Evolutionary conservation across 1,140 invertebrate species (phyloP).

Genomic region (Drosophila funebris): DNA sequence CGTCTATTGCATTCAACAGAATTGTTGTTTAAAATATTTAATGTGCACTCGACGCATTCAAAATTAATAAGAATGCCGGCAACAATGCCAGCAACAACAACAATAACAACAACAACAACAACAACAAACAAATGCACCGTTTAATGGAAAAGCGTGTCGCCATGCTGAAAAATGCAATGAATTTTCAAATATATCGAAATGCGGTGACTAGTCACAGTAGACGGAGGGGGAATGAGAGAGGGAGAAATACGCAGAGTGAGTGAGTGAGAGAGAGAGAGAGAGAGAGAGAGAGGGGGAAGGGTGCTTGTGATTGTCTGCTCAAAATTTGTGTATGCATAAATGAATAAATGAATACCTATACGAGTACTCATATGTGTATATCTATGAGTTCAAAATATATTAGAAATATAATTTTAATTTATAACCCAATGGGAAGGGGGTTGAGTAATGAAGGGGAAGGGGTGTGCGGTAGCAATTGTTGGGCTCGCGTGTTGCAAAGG

Average conservation of each 20-base stretch:
- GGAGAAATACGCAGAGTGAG: no score
- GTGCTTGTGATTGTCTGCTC: constrained; percentile 30
- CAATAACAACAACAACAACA: not conserved
- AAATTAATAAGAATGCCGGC: constrained; percentile 43
- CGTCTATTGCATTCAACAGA: not conserved
- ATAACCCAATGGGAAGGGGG: no score
- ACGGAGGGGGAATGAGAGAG: not conserved
- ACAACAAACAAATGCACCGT: not conserved
- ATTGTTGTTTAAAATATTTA: constrained; percentile 16
- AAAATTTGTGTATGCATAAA: constrained; percentile 45
- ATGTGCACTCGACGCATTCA: constrained; percentile 38
- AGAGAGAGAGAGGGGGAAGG: not conserved
- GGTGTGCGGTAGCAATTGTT: no score
- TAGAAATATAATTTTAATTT: not conserved
- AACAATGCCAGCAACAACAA: constrained; percentile 8
- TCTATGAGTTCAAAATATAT: not conserved
- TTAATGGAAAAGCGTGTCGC: not conserved
- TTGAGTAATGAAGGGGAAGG: not conserved
- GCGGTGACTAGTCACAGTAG: constrained; percentile 8
- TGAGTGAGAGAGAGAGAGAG: not conserved
- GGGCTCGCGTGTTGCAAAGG: not conserved
- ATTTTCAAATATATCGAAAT: constrained; percentile 65
- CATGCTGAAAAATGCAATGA: constrained; percentile 50
- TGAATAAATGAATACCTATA: constrained; percentile 37
- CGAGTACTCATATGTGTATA: not conserved